Base-by-base conservation (phyloP, 2,888 invertebrate species). In the Mesochorus sp. region DNA sequence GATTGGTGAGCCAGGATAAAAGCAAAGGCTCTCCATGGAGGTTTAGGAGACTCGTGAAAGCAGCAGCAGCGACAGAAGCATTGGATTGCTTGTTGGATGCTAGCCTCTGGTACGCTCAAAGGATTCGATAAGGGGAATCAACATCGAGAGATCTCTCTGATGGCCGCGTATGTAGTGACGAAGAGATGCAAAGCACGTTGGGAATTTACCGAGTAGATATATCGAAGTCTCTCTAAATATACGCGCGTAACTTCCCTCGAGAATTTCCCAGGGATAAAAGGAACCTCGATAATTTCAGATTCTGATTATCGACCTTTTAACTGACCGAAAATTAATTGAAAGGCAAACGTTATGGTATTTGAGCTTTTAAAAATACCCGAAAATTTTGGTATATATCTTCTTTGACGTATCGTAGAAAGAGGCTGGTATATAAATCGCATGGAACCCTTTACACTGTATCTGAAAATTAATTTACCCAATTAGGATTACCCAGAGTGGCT, bases 401-500 rank as follows among this genome's bases (percentile, higher is more conserved):
- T n/a, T n/a, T n/a, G n/a, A n/a, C 5, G 14, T 31, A 31, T 28
- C 21, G 61, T 2, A 24, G 57, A 57, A 31, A 42, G 34, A 59
- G 21, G 28, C 42, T 42, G 14, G 61, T 31, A 24, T 6, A 62
- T 73, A 34, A 73, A 61, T 42, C 53, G 49, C 39, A 37, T 39
- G 55, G 55, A 68, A n/a, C n/a, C 77, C 47, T 44, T 19, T 26
- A 55, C 28, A 47, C 37, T 73, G 59, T 37, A 55, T 53, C 68
- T 68, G 53, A 28, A 55, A 34, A 77, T 77, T 73, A 77, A 73
- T 73, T 74, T 62, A 74, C 34, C 73, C 73, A 57, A 59, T 77
- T 77, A 77, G 77, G 73, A 77, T 77, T 68, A 77, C 74, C 77
- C 62, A 55, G 62, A 37, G 37, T 59, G 31, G 55, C 49, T 62